Base-by-base conservation (phyloP, 2,888 invertebrate genomes). In the Drosophila borborema region DNA sequence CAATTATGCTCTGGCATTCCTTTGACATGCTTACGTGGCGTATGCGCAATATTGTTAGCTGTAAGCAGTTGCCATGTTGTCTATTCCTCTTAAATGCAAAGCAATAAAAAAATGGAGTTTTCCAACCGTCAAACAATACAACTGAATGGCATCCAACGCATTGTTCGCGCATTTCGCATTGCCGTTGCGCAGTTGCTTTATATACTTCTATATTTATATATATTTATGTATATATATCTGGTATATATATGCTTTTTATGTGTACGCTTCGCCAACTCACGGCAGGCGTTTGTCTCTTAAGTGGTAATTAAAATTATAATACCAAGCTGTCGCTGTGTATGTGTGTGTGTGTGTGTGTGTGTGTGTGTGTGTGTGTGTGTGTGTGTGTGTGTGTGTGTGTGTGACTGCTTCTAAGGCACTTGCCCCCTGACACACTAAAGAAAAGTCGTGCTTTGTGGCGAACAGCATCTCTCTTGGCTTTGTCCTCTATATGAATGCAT, bases 281-380 rank as follows among this genome's bases (percentile, higher is more conserved):
- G 71, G 72, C 72, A 62, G 62, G 58, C 74, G 72, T 18, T n/a
- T 72, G 72, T 61, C 71, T 56, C 74, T 66, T 72, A 64, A 90
- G 89, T 79, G 88, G 86, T 91, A 91, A 90, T 90, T 91, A 91
- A 87, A 88, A 90, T 88, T 88, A 90, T 77, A 87, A 90, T 80
- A 80, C 69, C 74, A 69, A 80, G 31, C 18, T n/a, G 9, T 34
- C 14, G 16, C 0, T 16, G 46, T 46, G 46, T 45, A 10, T n/a
- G 40, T 8, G 34, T 34, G 34, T 8, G n/a, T n/a, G n/a, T n/a
- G n/a, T n/a, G n/a, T n/a, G n/a, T n/a, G n/a, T n/a, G 34, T 34
- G 34, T 2, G 9, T 34, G 34, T 34, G 34, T 8, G n/a, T 8
- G n/a, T 8, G 45, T 14, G 20, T 20, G 72, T 58, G 65, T n/a